Evolutionary conservation across 2,113 vertebrate species (phyloP).

Genomic region (Forbesichthys papilliferus): DNA sequence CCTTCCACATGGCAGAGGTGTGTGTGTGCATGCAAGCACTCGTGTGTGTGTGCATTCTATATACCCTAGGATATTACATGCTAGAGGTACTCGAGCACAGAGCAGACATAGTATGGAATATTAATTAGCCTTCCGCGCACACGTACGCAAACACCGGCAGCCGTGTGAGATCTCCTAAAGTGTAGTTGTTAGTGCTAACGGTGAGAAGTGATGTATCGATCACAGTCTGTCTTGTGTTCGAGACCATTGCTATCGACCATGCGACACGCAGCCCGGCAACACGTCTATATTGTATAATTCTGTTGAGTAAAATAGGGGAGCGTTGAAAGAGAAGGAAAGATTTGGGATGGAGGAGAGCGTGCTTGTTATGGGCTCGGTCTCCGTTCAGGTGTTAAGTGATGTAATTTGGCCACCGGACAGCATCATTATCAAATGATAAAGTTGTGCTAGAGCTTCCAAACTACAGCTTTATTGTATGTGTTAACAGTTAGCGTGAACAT

Average conservation of each 20-base stretch:
- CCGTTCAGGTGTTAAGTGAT: too few relatives aligned
- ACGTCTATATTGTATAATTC: background rate
- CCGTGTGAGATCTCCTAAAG: slow-evolving; percentile 24
- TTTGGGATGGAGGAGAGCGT: too few relatives aligned
- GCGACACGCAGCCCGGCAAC: slow-evolving; percentile 5
- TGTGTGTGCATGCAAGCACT: slow-evolving; percentile 25
- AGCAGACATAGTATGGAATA: slow-evolving; percentile 35
- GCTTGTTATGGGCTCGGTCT: too few relatives aligned
- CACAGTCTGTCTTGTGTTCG: slow-evolving; percentile 39
- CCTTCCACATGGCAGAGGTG: slow-evolving; percentile 39
- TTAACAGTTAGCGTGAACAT: too few relatives aligned
- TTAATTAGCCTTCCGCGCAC: slow-evolving; percentile 26
- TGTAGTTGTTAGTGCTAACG: slow-evolving; percentile 43
- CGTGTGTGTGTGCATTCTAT: background rate
- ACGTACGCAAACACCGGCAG: slow-evolving; percentile 22
- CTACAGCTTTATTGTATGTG: too few relatives aligned
- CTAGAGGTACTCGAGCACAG: slow-evolving; percentile 10
- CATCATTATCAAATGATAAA: too few relatives aligned
- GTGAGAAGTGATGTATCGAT: slow-evolving; percentile 52
- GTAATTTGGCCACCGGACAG: too few relatives aligned
- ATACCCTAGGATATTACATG: background rate
- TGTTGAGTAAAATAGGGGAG: background rate
- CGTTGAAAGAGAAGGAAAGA: too few relatives aligned
- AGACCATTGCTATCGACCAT: slow-evolving; percentile 35
- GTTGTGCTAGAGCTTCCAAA: too few relatives aligned